Conservation (phyloP, 2,113 vertebrate species). For the Galbula dea region DNA sequence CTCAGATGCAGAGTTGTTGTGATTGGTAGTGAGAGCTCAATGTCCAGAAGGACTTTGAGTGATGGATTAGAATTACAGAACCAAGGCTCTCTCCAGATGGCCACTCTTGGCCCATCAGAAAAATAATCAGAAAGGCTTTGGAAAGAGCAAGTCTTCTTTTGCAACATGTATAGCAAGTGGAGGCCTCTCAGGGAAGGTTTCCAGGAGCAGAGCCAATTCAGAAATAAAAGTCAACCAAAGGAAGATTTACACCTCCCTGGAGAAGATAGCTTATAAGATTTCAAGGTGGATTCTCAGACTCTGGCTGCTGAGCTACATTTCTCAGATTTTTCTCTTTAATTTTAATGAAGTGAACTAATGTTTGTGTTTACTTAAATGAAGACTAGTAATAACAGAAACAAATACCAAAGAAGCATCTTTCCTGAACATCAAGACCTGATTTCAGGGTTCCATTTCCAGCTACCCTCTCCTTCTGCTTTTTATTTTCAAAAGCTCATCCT, state of each 20-base stretch:
- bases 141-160: constrained; percentile 29
- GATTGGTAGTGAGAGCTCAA: background rate
- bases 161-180: constrained; percentile 40
- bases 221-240: constrained; percentile 25
- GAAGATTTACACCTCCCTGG: constrained; percentile 52
- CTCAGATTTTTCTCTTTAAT: constrained; percentile 58
- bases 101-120: background rate
- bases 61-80: background rate
- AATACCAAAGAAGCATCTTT: background rate
- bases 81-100: background rate
- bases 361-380: constrained; percentile 24
- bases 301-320: constrained; percentile 41
- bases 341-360: constrained; percentile 58
- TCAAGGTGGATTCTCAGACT: constrained; percentile 54
- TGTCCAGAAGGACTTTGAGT: background rate
- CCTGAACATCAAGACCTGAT: background rate
- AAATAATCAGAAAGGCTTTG: background rate
- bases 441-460: background rate
- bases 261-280: constrained; percentile 42
- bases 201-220: constrained; percentile 59
- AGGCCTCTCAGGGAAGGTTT: constrained; percentile 60
- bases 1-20: background rate
- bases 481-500: background rate
- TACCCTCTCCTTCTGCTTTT: background rate
- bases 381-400: background rate